A percentile compares a stretch with the other conserved stretches of the same genome.
These are phyloP conservation scores for Cerastis rubricosa DNA, from an alignment of 2,888 invertebrate species.

Conservation along the genomic window DNA sequence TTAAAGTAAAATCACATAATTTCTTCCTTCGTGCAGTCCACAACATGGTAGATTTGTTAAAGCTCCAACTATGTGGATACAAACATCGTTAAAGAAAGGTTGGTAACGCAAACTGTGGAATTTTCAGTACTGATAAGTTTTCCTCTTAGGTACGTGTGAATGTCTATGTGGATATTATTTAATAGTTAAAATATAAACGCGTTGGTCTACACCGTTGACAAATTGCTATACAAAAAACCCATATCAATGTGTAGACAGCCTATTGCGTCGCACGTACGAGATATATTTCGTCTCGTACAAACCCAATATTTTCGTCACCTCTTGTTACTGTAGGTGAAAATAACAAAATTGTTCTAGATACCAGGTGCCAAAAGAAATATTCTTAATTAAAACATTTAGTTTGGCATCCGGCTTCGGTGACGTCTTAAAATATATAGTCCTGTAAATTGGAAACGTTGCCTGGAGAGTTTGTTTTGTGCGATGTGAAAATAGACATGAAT, in stretches of 20 bases:
- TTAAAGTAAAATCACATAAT: not conserved
- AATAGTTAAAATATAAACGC: not conserved
- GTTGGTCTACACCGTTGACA: not conserved
- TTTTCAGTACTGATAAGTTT: not conserved
- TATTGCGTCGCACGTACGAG: not conserved
- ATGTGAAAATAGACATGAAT: not conserved
- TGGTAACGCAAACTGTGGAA: too few species aligned
- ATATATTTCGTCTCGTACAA: slow-evolving; percentile 34
- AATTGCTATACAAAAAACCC: slow-evolving; percentile 19
- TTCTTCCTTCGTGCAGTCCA: not conserved
- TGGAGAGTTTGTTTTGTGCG: not conserved
- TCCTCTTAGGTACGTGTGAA: not conserved
- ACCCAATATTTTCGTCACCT: slow-evolving; percentile 31
- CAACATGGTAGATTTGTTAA: not conserved
- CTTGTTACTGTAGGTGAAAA: slow-evolving; percentile 9
- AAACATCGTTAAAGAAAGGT: not conserved
- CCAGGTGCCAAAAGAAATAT: slow-evolving; percentile 50
- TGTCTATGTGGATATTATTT: not conserved
- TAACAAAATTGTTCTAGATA: slow-evolving; percentile 28
- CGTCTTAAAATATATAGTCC: slow-evolving; percentile 16
- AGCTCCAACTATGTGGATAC: not conserved
- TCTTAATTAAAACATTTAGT: slow-evolving; percentile 49
- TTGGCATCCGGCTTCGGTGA: slow-evolving; percentile 29
- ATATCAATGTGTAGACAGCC: slow-evolving; percentile 17
- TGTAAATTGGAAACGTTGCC: slow-evolving; percentile 10